Base-by-base conservation (phyloP, 2,888 invertebrate genomes). In the Biston stratarius region DNA sequence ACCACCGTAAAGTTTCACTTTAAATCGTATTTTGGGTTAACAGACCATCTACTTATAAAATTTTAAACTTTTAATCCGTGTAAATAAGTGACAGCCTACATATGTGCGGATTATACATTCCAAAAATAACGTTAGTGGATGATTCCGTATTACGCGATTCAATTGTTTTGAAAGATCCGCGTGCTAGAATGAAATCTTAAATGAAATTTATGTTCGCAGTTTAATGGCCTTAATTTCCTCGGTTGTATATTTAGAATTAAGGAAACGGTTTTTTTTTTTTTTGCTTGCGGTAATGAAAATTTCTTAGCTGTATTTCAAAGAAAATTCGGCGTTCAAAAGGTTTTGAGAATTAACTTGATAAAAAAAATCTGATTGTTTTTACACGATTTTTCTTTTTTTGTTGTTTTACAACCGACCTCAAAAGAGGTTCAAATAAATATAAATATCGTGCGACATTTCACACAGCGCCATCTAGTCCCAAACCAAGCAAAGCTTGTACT, bases 81-180 rank as follows among this genome's bases (percentile, higher is more conserved):
- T 3, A 24, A 24, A 24, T 9, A 38, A 38, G 3, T 38, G 38
- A 5, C 38, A 38, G 6, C 9, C 38, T 24, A 24, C 38, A 38
- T 38, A 8, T 6, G 6, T 38, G 38, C 38, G 9, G 38, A 38
- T 38, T 8, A 38, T 38, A 38, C 9, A 38, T 38, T 38, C 38
- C 85, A 85, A 5, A 45, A 45, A 14, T 45, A 14, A 5, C 24
- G 48, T 48, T n/a, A 34, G 51, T 51, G 51, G 12, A 36, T 36
- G 36, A 36, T n/a, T 34, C 51, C n/a, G n/a, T 10, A 3, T 81
- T 80, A 77, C 73, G 65, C 71, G 70, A 51, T 36, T 77, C 77
- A 79, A 81, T 83, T 83, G 83, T 82, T 84, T 80, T 65, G 67
- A 71, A 67, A 70, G 74, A 74, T 69, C 70, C 61, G 81, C 79